These are phyloP conservation scores for Nannoperca australis DNA, from an alignment of 2,797 vertebrate genomes.

Conservation along the genomic window DNA sequence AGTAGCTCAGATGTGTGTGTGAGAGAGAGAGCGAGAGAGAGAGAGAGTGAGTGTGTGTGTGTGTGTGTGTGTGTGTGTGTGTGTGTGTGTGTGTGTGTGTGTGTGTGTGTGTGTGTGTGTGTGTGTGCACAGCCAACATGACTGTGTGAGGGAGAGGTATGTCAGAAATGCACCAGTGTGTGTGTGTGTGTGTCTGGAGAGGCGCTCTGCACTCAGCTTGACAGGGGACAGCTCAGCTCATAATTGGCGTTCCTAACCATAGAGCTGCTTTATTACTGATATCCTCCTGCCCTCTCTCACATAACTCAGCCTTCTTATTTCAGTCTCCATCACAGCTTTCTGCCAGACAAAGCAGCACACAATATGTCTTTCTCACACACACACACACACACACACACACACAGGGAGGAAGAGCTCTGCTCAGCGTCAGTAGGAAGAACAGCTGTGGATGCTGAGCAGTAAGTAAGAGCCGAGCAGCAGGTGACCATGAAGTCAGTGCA, in stretches of 20 bases:
- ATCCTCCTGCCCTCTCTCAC: conserved; percentile 77
- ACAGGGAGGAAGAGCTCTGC: conserved; percentile 44
- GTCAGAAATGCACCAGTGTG: conserved; percentile 63
- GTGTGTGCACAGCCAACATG: conserved; percentile 21
- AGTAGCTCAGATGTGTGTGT: conserved; percentile 52
- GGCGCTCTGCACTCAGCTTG: conserved; percentile 65
- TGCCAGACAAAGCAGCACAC: conserved; percentile 62
- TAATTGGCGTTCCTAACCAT: conserved; percentile 74
- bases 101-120: background rate
- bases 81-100: conserved; percentile 33
- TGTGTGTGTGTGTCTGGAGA: conserved; percentile 37
- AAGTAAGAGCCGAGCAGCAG: conserved; percentile 70
- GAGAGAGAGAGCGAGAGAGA: background rate
- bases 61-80: background rate
- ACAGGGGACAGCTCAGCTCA: conserved; percentile 70
- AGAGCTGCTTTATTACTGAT: conserved; percentile 79
- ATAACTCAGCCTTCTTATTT: conserved; percentile 76
- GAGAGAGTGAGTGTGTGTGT: conserved; percentile 11
- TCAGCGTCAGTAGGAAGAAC: conserved; percentile 60
- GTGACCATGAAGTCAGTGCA: conserved; percentile 63
- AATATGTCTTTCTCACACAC: conserved; percentile 29
- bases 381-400: conserved; percentile 22
- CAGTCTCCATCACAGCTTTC: conserved; percentile 61
- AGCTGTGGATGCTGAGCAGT: conserved; percentile 66
- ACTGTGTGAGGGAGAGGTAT: conserved; percentile 53